These are phyloP conservation scores for Yoshiicerus persimilis DNA, from an alignment of 1,140 invertebrate genomes.

Conservation along the genomic window DNA sequence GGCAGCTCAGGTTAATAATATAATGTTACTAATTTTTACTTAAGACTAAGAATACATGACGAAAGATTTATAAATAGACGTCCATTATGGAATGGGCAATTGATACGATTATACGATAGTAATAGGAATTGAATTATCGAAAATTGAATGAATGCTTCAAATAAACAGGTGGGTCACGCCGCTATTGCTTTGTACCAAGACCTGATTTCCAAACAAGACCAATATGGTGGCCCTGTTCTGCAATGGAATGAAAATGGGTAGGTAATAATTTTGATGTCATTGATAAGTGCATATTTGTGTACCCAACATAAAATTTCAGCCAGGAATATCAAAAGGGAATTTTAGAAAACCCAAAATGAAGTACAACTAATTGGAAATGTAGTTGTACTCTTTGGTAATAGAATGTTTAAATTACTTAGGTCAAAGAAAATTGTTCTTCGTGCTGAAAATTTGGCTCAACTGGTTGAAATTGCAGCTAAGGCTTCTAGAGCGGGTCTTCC, in stretches of 20 bases:
- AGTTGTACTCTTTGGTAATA: background rate
- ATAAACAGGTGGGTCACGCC: constrained; percentile 37
- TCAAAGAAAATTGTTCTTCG: constrained; percentile 47
- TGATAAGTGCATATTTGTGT: too few species aligned
- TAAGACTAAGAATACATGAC: too few species aligned
- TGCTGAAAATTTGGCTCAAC: constrained; percentile 33
- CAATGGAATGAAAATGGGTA: constrained; percentile 50
- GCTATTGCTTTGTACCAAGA: constrained; percentile 43
- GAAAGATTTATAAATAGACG: too few species aligned
- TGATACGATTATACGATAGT: background rate
- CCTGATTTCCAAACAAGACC: constrained; percentile 43
- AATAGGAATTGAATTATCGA: background rate
- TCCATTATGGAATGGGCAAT: background rate
- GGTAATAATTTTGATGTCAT: background rate
- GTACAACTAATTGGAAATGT: too few species aligned
- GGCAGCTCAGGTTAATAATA: constrained; percentile 46
- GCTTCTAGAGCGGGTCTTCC: constrained; percentile 32
- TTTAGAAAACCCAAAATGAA: too few species aligned
- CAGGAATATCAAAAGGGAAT: too few species aligned
- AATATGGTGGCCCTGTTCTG: constrained; percentile 39
- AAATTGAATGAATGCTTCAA: background rate
- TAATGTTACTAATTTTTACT: background rate
- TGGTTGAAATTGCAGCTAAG: constrained; percentile 30
- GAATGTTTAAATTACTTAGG: constrained; percentile 2
- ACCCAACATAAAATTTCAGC: too few species aligned